Conservation (phyloP, 1,140 invertebrate species). For the Mamestra configurata region DNA sequence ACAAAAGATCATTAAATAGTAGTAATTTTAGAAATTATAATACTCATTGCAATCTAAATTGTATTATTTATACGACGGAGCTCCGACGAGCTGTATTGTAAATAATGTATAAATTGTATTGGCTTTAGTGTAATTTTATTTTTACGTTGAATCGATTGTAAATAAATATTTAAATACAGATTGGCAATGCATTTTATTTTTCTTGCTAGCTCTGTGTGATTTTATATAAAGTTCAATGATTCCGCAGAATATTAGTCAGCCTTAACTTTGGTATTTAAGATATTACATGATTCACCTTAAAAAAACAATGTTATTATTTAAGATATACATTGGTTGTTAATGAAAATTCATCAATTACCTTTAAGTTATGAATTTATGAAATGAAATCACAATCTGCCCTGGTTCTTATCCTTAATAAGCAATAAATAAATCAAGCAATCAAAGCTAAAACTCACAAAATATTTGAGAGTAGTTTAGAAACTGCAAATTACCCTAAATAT, state of each 20-base stretch:
- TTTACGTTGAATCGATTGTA: constrained; percentile 54
- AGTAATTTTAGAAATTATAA: constrained; percentile 60
- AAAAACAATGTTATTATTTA: no score
- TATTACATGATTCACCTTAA: no score
- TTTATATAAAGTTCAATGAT: not conserved
- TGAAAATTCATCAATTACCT: no score
- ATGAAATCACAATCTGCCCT: no score
- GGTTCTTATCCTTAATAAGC: no score
- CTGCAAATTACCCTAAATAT: not conserved
- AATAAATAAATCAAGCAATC: not conserved
- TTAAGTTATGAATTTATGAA: no score
- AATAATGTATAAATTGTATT: constrained; percentile 72
- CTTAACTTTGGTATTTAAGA: no score
- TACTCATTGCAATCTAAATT: constrained; percentile 66
- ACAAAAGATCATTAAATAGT: constrained; percentile 65
- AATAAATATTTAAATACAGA: constrained; percentile 66
- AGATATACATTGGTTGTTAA: no score
- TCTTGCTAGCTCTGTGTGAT: not conserved
- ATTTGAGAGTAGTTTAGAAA: not conserved
- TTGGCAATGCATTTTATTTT: constrained; percentile 18
- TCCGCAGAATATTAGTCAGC: no score
- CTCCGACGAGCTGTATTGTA: constrained; percentile 66
- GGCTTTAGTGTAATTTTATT: constrained; percentile 51
- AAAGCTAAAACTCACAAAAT: not conserved
- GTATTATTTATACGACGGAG: constrained; percentile 55